Evolutionary conservation across 2,113 vertebrate species (phyloP).

Genomic region (Proteles cristata): DNA sequence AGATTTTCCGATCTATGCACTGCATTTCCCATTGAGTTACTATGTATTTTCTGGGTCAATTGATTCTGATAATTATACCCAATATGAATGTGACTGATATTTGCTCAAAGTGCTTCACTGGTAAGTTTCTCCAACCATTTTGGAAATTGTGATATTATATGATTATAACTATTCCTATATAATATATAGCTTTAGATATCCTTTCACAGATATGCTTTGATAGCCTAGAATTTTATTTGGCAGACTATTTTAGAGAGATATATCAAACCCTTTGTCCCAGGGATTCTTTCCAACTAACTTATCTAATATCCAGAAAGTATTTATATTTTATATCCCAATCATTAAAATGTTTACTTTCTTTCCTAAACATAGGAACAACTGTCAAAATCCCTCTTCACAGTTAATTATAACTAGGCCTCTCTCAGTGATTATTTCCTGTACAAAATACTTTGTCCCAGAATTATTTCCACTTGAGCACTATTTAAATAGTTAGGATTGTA

Average conservation of each 20-base stretch:
- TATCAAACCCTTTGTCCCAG: background rate
- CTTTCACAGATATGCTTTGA: background rate
- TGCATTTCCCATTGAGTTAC: background rate
- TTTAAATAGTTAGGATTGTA: conserved; percentile 51
- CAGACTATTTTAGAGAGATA: background rate
- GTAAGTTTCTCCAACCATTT: background rate
- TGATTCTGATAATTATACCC: conserved; percentile 14
- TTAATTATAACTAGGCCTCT: conserved; percentile 6
- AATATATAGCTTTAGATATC: background rate
- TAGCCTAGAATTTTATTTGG: background rate
- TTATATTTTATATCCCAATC: background rate
- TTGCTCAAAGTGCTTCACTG: background rate
- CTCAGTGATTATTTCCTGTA: conserved; percentile 47
- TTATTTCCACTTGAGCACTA: conserved; percentile 44
- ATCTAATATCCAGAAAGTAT: background rate
- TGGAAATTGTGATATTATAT: background rate
- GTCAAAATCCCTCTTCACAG: conserved; percentile 34
- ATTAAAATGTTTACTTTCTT: conserved; percentile 28
- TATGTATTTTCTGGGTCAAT: background rate
- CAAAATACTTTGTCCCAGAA: conserved; percentile 27
- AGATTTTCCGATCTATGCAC: background rate
- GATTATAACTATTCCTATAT: background rate
- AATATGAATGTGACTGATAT: background rate
- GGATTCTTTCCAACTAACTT: conserved; percentile 13
- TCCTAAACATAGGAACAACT: conserved; percentile 3